A percentile compares a stretch with the other conserved stretches of the same genome.
Conservation (phyloP, 2,113 vertebrate genomes). For the Halichoeres trimaculatus region DNA sequence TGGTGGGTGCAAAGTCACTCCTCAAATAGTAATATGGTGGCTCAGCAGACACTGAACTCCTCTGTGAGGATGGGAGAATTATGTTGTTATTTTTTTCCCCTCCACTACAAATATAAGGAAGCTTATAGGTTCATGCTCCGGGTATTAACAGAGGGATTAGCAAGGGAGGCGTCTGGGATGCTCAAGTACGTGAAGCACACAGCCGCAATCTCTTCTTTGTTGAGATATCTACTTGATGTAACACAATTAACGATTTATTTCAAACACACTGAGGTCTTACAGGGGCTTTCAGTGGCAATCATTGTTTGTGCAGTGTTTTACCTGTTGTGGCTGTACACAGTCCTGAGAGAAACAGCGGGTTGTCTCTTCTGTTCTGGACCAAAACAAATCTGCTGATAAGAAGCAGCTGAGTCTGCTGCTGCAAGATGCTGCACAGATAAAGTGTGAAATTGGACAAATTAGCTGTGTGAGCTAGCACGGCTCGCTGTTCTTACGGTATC, state of each 20-base stretch:
- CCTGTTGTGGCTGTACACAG: not conserved
- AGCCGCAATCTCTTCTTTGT: slow-evolving; percentile 56
- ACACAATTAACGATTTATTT: slow-evolving; percentile 56
- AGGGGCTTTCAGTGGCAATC: slow-evolving; percentile 9
- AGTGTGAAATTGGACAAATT: slow-evolving; percentile 29
- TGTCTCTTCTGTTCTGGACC: slow-evolving; percentile 11
- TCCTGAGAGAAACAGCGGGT: not conserved
- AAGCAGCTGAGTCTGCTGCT: slow-evolving; percentile 13
- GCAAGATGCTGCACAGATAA: slow-evolving; percentile 23
- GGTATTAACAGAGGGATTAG: slow-evolving; percentile 78
- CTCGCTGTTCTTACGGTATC: not conserved
- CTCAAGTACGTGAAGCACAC: slow-evolving; percentile 51
- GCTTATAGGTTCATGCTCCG: slow-evolving; percentile 76
- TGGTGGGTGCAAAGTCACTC: slow-evolving; percentile 57
- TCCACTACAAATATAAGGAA: slow-evolving; percentile 62
- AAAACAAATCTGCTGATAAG: slow-evolving; percentile 29
- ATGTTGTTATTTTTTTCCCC: slow-evolving; percentile 66
- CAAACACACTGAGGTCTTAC: slow-evolving; percentile 12
- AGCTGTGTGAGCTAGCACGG: not conserved
- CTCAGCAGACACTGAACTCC: slow-evolving; percentile 68
- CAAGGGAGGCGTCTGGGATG: slow-evolving; percentile 51
- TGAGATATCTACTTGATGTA: slow-evolving; percentile 55
- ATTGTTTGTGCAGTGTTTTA: not conserved
- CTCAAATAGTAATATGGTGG: slow-evolving; percentile 64
- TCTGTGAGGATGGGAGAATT: slow-evolving; percentile 63